Conservation (phyloP, 2,113 vertebrate species). For the Psittacara wagleri region DNA sequence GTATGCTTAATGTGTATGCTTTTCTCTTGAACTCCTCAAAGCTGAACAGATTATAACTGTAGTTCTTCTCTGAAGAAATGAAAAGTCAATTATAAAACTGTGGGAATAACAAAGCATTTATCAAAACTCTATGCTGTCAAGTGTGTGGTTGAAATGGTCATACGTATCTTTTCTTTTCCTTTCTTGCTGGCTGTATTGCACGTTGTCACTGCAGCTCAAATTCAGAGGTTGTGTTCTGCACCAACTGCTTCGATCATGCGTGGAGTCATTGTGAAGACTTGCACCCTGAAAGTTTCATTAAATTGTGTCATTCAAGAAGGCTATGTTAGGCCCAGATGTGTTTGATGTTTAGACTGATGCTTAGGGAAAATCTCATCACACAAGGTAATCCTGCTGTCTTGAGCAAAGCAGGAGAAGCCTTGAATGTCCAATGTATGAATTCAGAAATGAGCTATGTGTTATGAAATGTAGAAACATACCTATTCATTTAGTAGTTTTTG, state of each 20-base stretch:
- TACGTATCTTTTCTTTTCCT: background rate
- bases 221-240: background rate
- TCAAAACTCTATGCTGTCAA: background rate
- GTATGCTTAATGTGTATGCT: background rate
- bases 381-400: background rate
- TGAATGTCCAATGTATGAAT: background rate
- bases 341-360: background rate
- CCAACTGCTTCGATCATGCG: background rate
- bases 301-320: background rate
- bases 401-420: background rate
- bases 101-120: background rate
- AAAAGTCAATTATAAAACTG: background rate
- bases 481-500: background rate
- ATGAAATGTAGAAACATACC: background rate
- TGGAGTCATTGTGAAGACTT: background rate
- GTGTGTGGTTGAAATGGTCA: background rate
- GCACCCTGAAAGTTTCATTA: background rate
- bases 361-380: background rate
- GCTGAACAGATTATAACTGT: background rate
- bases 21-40: background rate
- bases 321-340: background rate
- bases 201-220: background rate
- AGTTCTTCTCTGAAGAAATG: background rate
- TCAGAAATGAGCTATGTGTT: background rate
- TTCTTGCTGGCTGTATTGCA: background rate